Evolutionary conservation across 2,113 vertebrate species (phyloP), one percentile per base, ranked within the genome.

Genomic region (Otus sunia): DNA sequence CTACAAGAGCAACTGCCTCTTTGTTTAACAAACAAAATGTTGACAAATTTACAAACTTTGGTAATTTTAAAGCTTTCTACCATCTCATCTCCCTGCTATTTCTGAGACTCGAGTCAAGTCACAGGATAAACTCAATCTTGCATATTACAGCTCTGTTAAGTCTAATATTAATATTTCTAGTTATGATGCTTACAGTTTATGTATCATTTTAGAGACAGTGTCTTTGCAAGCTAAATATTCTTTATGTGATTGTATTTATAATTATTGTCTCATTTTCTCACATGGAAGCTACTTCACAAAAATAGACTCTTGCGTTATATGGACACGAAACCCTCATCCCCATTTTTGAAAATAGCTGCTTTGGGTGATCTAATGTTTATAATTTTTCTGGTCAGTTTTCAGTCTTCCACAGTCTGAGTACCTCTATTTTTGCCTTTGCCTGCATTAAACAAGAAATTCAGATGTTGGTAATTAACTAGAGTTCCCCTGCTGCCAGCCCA

Each of bases 391-490:
- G 62, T 73, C 58, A 8, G 26, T 63, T 84, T 90, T 96, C 85
- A 45, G 23, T 25, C n/a, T 52, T 79, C 27, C 56, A 95, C 86
- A 90, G 89, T 80, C 50, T 29, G 15, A 88, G 39, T 85, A 73
- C 68, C 25, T 95, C 91, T 88, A 17, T 83, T 90, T 97, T 90
- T 90, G 78, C 91, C 66, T 92, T 96, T 87, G 96, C 97, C 88
- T 97, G 96, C 97, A 96, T 97, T 97, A 97, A 97, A 97, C 97
- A 97, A 95, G 97, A 96, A 97, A 97, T 97, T 98, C 98, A 98
- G 98, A 98, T 98, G 98, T 98, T 98, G 96, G 97, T 98, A 98
- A 99, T 98, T 98, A 98, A 97, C 97, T 94, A n/a, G 94, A 95
- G 60, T 80, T 98, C 97, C 96, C 97, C 97, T 97, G 97, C 98